Conservation (phyloP, 2,797 vertebrate genomes). For the Cygnus olor region DNA sequence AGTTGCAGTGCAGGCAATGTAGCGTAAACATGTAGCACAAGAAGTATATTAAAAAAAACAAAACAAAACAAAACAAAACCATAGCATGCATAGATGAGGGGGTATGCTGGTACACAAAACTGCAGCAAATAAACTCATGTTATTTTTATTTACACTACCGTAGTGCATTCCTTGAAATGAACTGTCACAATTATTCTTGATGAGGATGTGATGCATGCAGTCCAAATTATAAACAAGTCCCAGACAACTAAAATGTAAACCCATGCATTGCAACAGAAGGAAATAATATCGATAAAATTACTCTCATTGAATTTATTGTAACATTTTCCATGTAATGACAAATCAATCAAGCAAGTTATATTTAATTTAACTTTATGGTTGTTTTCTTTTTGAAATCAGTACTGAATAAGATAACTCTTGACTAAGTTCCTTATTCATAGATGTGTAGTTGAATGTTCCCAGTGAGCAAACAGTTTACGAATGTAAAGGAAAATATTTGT, state of each 20-base stretch:
- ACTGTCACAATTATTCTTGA: not conserved
- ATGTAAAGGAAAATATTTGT: slow-evolving; percentile 66
- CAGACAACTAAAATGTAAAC: slow-evolving; percentile 18
- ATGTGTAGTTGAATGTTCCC: slow-evolving; percentile 35
- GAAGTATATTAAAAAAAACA: not conserved
- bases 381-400: slow-evolving; percentile 48
- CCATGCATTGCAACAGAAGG: not conserved
- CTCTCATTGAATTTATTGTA: slow-evolving; percentile 14
- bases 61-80: not conserved
- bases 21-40: not conserved
- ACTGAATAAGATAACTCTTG: slow-evolving; percentile 35
- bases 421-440: slow-evolving; percentile 32
- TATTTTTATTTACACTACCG: not conserved
- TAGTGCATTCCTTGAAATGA: not conserved
- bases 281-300: slow-evolving; percentile 23
- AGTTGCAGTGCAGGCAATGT: not conserved
- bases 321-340: slow-evolving; percentile 31
- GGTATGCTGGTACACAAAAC: not conserved
- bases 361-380: slow-evolving; percentile 57
- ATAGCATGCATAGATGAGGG: not conserved
- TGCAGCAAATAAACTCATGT: not conserved
- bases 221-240: slow-evolving; percentile 32
- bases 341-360: slow-evolving; percentile 48
- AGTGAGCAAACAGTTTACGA: slow-evolving; percentile 49
- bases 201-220: slow-evolving; percentile 31